A percentile compares a stretch with the other conserved stretches of the same genome.
phyloP scores from a whole-genome alignment of 2,888 invertebrate genomes.

The Sycophila texana region DNA sequence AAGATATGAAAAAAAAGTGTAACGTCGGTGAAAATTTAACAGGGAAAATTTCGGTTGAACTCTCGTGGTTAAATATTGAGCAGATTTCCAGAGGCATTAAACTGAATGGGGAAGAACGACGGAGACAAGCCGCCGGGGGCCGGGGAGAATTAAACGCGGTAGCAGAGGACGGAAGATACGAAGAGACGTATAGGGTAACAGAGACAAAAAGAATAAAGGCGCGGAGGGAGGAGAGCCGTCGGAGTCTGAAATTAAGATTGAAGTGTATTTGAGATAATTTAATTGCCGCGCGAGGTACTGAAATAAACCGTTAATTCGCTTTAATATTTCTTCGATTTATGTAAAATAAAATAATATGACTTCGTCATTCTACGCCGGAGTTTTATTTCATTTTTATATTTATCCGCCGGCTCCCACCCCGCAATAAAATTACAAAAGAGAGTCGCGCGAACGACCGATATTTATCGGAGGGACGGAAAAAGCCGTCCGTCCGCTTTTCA shows the following conservation, averaged over 20 bases:
- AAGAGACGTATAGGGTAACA: constrained; percentile 24
- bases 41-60: not conserved
- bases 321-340: constrained; percentile 18
- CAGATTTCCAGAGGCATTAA: constrained; percentile 6
- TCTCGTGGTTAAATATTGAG: constrained; percentile 24
- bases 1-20: too few relatives aligned
- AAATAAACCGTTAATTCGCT: constrained; percentile 1
- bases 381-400: too few relatives aligned
- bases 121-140: constrained; percentile 2
- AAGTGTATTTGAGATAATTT: constrained; percentile 43
- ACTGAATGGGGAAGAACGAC: constrained; percentile 11
- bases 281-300: constrained; percentile 10
- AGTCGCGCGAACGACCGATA: not conserved
- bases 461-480: constrained; percentile 1
- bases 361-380: too few relatives aligned
- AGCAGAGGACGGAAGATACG: constrained; percentile 23
- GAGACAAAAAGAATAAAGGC: constrained; percentile 20
- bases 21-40: not conserved
- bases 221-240: not conserved
- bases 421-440: not conserved
- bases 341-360: not conserved
- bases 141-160: not conserved
- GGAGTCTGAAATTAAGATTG: constrained; percentile 33
- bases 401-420: too few relatives aligned
- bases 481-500: constrained; percentile 6